Percentiles rank a stretch among this genome's conserved stretches.
phyloP scores from a whole-genome alignment of 2,888 invertebrate genomes.

The Branchellion lobata region DNA sequence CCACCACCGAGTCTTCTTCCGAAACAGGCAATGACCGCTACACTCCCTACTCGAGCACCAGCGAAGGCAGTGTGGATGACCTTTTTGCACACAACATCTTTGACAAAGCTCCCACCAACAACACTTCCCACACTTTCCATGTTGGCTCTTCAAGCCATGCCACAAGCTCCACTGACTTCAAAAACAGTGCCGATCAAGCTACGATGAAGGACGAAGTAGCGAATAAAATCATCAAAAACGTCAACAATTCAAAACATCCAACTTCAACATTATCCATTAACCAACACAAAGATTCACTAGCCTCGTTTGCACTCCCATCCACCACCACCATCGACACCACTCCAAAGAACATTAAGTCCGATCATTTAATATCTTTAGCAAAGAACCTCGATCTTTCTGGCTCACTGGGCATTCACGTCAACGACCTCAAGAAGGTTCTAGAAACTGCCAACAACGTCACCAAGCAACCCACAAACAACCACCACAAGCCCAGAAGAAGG shows the following conservation, averaged over 20 bases:
- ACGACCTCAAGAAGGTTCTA: conserved; percentile 46
- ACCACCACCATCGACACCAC: too few species aligned
- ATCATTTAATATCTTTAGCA: not conserved
- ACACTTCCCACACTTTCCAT: not conserved
- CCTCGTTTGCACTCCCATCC: too few species aligned
- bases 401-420: conserved; percentile 42
- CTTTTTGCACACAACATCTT: conserved; percentile 36
- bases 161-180: too few species aligned
- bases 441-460: conserved; percentile 37
- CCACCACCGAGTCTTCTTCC: too few species aligned
- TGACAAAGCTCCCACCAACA: too few species aligned
- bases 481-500: not conserved
- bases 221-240: not conserved
- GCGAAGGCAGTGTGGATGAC: conserved; percentile 28
- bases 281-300: too few species aligned
- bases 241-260: not conserved
- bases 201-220: not conserved
- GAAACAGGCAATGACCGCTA: not conserved
- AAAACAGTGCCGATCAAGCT: not conserved
- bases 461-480: not conserved
- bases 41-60: conserved; percentile 35
- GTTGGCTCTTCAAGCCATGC: too few species aligned
- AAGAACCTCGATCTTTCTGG: conserved; percentile 32
- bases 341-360: conserved; percentile 17
- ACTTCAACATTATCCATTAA: not conserved